phyloP scores from a whole-genome alignment of 2,888 invertebrate species.

The Ormyrus labotus region DNA sequence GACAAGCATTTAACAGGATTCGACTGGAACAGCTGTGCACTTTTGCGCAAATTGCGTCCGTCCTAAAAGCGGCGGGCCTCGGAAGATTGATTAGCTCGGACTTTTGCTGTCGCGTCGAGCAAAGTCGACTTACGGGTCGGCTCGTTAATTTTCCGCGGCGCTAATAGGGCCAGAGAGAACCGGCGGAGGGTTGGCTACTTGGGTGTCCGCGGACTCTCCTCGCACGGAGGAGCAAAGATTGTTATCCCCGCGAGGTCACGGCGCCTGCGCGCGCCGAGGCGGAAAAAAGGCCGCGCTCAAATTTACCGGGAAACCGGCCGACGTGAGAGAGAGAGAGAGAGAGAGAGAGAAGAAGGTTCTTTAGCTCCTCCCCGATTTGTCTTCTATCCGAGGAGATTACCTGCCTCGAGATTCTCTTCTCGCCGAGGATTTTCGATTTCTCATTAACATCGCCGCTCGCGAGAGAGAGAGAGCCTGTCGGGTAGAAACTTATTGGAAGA shows the following conservation, averaged over 20 bases:
- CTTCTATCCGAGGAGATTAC: neutral
- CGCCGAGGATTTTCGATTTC: conserved; percentile 13
- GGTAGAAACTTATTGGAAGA: no score
- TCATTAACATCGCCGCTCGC: conserved; percentile 18
- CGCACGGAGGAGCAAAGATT: neutral
- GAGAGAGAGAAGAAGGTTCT: conserved; percentile 3
- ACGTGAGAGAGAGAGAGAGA: conserved; percentile 2
- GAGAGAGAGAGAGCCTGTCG: no score
- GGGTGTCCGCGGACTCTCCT: neutral
- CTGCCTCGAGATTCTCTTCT: neutral
- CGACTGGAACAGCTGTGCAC: neutral
- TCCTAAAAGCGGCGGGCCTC: neutral
- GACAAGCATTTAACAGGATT: no score
- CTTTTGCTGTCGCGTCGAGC: neutral
- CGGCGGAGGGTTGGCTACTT: neutral
- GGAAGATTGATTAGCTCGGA: conserved; percentile 19
- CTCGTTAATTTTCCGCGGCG: conserved; percentile 11
- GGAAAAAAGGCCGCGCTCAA: conserved; percentile 17
- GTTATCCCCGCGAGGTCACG: conserved; percentile 23
- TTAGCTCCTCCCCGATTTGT: conserved; percentile 16
- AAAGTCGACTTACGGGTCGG: conserved; percentile 28
- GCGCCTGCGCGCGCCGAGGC: neutral
- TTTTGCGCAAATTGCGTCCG: conserved; percentile 14
- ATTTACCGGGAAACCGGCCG: conserved; percentile 13
- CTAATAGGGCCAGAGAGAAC: no score